Conservation (phyloP, 2,113 vertebrate species). For the Cebidichthys violaceus region DNA sequence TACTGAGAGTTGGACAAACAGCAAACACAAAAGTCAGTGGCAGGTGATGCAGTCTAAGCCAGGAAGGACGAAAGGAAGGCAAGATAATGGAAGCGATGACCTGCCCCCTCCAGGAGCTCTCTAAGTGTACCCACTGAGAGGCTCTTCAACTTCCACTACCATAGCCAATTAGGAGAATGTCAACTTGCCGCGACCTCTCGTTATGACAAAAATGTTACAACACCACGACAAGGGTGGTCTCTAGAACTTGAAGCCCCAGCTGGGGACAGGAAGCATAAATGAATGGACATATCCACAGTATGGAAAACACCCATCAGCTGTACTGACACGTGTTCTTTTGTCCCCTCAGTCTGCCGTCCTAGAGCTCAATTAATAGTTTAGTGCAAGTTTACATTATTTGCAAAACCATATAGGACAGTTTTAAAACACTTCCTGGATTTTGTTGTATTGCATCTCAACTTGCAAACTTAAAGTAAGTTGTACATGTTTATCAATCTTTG, state of each 20-base stretch:
- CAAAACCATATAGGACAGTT: not conserved
- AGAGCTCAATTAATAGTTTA: slow-evolving; percentile 11
- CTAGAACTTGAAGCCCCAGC: slow-evolving; percentile 35
- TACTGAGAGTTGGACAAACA: slow-evolving; percentile 1
- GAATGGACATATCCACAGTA: slow-evolving; percentile 44
- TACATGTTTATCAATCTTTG: not conserved
- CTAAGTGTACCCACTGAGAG: slow-evolving; percentile 53
- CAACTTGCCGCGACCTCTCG: slow-evolving; percentile 59
- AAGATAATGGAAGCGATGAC: slow-evolving; percentile 20
- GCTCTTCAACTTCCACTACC: slow-evolving; percentile 49
- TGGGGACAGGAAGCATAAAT: slow-evolving; percentile 47
- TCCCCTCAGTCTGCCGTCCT: not conserved
- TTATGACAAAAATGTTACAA: slow-evolving; percentile 61
- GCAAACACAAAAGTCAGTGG: not conserved
- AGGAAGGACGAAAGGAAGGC: slow-evolving; percentile 40
- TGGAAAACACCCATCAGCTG: slow-evolving; percentile 5
- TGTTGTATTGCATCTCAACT: not conserved
- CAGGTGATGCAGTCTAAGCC: slow-evolving; percentile 19
- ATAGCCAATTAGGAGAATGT: slow-evolving; percentile 79
- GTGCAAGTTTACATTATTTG: slow-evolving; percentile 11
- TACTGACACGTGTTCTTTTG: slow-evolving; percentile 16
- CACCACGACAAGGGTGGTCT: slow-evolving; percentile 52
- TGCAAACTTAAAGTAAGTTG: not conserved
- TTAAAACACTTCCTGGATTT: not conserved
- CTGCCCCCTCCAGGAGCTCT: slow-evolving; percentile 57